phyloP scores from a whole-genome alignment of 2,888 invertebrate species.

The Eudasyphora cyanicolor region DNA sequence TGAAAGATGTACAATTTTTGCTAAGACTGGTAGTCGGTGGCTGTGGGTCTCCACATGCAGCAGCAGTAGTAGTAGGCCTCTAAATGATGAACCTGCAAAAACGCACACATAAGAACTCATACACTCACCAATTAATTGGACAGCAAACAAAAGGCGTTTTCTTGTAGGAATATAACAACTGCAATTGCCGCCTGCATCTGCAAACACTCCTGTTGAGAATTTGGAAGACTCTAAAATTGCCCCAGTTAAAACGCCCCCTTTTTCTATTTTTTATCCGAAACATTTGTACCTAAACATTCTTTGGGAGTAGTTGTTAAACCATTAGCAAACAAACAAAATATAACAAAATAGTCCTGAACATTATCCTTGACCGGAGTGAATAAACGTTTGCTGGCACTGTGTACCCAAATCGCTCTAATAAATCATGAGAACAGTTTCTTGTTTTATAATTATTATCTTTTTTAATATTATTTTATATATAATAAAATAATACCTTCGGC shows the following conservation, averaged over 20 bases:
- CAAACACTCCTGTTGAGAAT: conserved; percentile 51
- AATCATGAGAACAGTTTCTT: too few relatives aligned
- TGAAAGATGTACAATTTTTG: conserved; percentile 38
- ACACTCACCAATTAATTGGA: conserved; percentile 57
- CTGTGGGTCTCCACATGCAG: too few relatives aligned
- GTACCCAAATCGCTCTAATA: too few relatives aligned
- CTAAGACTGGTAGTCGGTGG: conserved; percentile 26
- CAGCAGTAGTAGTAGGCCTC: conserved; percentile 42
- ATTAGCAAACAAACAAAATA: conserved; percentile 15
- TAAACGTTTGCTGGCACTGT: neutral
- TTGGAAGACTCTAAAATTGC: conserved; percentile 52
- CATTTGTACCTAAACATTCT: conserved; percentile 3
- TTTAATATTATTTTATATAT: too few relatives aligned
- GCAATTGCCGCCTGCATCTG: neutral
- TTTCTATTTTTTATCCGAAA: conserved; percentile 52
- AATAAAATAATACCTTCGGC: too few relatives aligned
- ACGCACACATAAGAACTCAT: conserved; percentile 16
- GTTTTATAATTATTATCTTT: too few relatives aligned
- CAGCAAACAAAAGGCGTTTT: conserved; percentile 61
- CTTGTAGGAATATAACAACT: conserved; percentile 27
- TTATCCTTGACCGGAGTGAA: conserved; percentile 3
- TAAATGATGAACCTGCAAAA: conserved; percentile 57
- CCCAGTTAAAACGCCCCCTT: conserved; percentile 61
- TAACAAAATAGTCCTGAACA: neutral
- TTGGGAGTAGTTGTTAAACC: conserved; percentile 42